Conservation (phyloP, 2,888 invertebrate species). For the Drosophila testacea region DNA sequence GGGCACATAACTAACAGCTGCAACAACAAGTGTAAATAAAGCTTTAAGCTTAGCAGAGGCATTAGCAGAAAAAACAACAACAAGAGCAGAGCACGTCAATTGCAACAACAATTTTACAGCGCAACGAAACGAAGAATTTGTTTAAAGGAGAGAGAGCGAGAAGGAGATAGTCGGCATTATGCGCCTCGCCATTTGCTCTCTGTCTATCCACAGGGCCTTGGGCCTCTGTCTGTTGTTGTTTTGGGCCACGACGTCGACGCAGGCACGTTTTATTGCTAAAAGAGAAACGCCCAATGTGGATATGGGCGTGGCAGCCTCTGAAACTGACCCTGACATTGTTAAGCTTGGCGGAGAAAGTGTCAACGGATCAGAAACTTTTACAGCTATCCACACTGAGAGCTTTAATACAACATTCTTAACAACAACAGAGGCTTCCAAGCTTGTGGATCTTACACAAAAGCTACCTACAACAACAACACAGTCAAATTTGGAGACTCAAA, state of each 20-base stretch:
- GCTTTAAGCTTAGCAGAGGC: constrained; percentile 36
- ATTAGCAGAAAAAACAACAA: constrained; percentile 24
- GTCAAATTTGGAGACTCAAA: too few relatives aligned
- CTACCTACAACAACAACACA: too few relatives aligned
- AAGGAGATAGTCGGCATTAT: constrained; percentile 41
- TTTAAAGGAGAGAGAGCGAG: constrained; percentile 15
- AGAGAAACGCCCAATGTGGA: constrained; percentile 62
- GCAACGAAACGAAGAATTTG: constrained; percentile 49
- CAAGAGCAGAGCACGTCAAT: constrained; percentile 25
- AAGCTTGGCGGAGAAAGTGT: constrained; percentile 53
- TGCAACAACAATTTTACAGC: constrained; percentile 52
- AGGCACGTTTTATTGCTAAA: constrained; percentile 73
- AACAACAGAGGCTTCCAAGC: constrained; percentile 7
- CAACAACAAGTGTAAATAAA: constrained; percentile 20
- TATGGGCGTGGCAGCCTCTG: constrained; percentile 38
- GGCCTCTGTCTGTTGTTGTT: constrained; percentile 41
- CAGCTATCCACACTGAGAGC: background rate
- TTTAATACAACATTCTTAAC: constrained; percentile 6
- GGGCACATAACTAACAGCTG: constrained; percentile 48
- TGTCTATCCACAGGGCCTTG: constrained; percentile 34
- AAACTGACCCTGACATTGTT: constrained; percentile 74
- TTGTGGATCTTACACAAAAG: background rate
- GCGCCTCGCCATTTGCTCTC: constrained; percentile 43
- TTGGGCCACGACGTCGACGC: constrained; percentile 45
- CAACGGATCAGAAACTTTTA: constrained; percentile 16